Conservation (phyloP, 2,113 vertebrate genomes). For the Murina feae region DNA sequence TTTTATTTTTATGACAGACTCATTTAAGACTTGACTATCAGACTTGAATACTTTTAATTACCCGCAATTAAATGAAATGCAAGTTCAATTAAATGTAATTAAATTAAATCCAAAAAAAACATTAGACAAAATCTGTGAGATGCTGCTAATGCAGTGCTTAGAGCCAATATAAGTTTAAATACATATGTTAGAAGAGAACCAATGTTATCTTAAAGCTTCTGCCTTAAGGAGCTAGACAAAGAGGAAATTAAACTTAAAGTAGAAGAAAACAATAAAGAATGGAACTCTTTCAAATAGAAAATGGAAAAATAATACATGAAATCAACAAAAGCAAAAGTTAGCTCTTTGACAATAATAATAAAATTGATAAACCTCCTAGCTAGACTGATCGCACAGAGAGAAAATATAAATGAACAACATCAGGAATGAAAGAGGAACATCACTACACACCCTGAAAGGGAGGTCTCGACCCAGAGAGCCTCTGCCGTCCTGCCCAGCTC, state of each 20-base stretch:
- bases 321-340: background rate
- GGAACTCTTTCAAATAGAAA: background rate
- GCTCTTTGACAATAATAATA: background rate
- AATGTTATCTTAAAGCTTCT: background rate
- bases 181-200: background rate
- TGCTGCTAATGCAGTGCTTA: background rate
- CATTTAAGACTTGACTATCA: slow-evolving; percentile 22
- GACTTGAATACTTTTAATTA: slow-evolving; percentile 70
- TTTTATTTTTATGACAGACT: slow-evolving; percentile 29
- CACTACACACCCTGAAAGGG: too few relatives aligned
- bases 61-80: slow-evolving; percentile 68
- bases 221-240: background rate
- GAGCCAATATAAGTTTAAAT: background rate
- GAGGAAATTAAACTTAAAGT: background rate
- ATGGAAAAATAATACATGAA: background rate
- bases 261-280: background rate
- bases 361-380: background rate
- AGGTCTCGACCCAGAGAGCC: background rate
- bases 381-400: background rate
- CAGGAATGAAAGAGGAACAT: background rate
- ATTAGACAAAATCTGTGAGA: background rate
- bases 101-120: slow-evolving; percentile 44
- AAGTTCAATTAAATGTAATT: slow-evolving; percentile 67
- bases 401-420: background rate
- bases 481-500: background rate